These are phyloP conservation scores for Smittia aterrima DNA, from an alignment of 2,888 invertebrate species.

Conservation along the genomic window DNA sequence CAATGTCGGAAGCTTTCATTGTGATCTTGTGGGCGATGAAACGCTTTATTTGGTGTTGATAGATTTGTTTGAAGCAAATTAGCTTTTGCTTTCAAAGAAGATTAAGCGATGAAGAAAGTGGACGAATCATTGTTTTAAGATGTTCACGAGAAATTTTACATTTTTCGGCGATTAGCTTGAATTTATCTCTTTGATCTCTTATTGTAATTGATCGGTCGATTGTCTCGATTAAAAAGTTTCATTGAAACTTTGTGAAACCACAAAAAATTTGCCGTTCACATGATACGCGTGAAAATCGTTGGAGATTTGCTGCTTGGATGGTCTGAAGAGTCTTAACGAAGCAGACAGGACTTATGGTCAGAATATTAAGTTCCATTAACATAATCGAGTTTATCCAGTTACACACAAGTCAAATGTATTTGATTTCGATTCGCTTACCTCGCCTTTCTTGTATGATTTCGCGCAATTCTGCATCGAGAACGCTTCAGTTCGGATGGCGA, in stretches of 20 bases:
- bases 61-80: not conserved
- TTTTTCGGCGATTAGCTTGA: not conserved
- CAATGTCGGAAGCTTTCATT: not conserved
- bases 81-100: not conserved
- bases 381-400: slow-evolving; percentile 14
- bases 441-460: slow-evolving; percentile 60
- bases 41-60: not conserved
- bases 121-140: not conserved
- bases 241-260: not conserved
- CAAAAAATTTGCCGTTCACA: not conserved
- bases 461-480: slow-evolving; percentile 74
- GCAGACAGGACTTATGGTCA: slow-evolving; percentile 1
- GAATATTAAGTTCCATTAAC: not conserved
- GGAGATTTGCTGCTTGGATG: not conserved
- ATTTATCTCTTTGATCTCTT: not conserved
- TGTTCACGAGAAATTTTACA: not conserved
- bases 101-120: not conserved
- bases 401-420: not conserved
- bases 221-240: not conserved
- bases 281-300: not conserved
- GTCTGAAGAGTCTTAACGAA: not conserved
- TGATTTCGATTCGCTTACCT: slow-evolving; percentile 51
- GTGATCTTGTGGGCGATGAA: slow-evolving; percentile 5
- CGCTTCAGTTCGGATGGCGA: slow-evolving; percentile 70
- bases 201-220: not conserved